These are phyloP conservation scores for Prosopocoilus inquinatus DNA, from an alignment of 2,888 invertebrate genomes.

Conservation along the genomic window DNA sequence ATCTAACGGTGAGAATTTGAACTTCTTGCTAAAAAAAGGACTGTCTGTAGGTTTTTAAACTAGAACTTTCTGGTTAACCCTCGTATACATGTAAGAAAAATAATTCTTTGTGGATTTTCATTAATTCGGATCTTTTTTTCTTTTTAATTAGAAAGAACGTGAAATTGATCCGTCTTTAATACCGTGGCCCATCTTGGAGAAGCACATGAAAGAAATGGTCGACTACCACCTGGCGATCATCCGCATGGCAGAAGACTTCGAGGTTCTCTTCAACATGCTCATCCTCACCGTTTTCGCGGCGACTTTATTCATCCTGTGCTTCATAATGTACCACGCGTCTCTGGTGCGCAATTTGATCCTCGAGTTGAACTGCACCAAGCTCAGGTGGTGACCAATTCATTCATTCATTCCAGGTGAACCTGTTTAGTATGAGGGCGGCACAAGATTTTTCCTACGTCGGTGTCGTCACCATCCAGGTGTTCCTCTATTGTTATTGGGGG, in stretches of 20 bases:
- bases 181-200: slow-evolving; percentile 6
- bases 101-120: too few relatives aligned
- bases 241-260: slow-evolving; percentile 11
- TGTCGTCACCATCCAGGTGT: slow-evolving; percentile 12
- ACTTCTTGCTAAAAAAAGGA: too few relatives aligned
- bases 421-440: slow-evolving; percentile 12
- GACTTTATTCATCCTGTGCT: slow-evolving; percentile 17
- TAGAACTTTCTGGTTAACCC: too few relatives aligned
- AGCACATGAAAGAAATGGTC: slow-evolving; percentile 9
- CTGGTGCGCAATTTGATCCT: slow-evolving; percentile 3
- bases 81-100: too few relatives aligned
- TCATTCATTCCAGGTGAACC: slow-evolving; percentile 16
- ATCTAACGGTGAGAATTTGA: too few relatives aligned
- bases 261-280: slow-evolving; percentile 14
- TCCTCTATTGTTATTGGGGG: slow-evolving; percentile 18
- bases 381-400: neutral
- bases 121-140: too few relatives aligned
- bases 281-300: slow-evolving; percentile 12
- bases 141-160: too few relatives aligned
- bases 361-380: too few relatives aligned
- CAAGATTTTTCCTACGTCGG: slow-evolving; percentile 19
- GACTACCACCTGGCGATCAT: slow-evolving; percentile 15
- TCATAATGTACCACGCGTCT: slow-evolving; percentile 20
- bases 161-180: slow-evolving; percentile 8
- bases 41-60: too few relatives aligned